Evolutionary conservation across 2,888 invertebrate species (phyloP), one percentile per base, ranked within the genome.

Genomic region (Masnerella sp.): DNA sequence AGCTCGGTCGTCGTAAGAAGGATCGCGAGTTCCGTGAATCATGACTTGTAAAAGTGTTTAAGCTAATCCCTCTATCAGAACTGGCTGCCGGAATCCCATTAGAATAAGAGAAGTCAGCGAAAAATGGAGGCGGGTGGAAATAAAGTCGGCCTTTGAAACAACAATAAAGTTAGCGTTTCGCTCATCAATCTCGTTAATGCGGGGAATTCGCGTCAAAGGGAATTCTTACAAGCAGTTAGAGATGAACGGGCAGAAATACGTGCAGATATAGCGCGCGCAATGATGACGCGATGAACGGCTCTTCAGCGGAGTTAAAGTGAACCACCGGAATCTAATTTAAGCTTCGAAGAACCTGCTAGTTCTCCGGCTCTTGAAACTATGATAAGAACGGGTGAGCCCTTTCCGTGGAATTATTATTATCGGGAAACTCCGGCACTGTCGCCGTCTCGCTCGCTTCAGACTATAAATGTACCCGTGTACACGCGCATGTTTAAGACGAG

Each of bases 131-230:
- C 32, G 56, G 15, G 17, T 38, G 12, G 75, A 54, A 76, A 77
- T 65, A 64, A 77, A 22, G 65, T 40, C 64, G 49, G 79, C 82
- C 83, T 84, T 85, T 85, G 84, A 85, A 84, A 83, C 84, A 85
- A 84, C 84, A 85, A 85, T 84, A 82, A 85, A 85, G 84, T 84
- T 85, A 85, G 78, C 80, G 79, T 82, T 79, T 79, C 80, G 80
- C 82, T 82, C 83, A 81, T 84, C 83, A 84, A 84, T 79, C 81
- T 82, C 80, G 80, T 82, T 85, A 84, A 84, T 85, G 82, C 79
- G 79, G 78, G 80, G 80, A 82, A 83, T 83, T 81, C 80, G 79
- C 81, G 82, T 85, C 85, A 84, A 85, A 84, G 83, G 81, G 80
- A 84, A 81, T 83, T 83, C 79, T 79, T 77, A 77, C 77, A 75